A percentile compares a stretch with the other conserved stretches of the same genome.
phyloP scores from a whole-genome alignment of 2,888 invertebrate genomes.

The Acronicta alni region DNA sequence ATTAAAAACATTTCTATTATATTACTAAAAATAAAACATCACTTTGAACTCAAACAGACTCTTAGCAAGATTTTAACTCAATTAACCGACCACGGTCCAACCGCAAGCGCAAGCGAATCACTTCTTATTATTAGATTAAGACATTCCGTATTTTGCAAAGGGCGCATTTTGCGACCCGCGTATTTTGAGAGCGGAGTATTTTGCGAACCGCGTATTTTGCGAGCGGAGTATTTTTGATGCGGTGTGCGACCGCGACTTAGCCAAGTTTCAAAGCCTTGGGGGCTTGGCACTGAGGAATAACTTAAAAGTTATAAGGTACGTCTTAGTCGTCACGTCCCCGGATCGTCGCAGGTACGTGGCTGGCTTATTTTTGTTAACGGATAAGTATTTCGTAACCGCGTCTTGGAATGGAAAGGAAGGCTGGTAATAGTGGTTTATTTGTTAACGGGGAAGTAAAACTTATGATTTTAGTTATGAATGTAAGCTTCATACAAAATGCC shows the following conservation, averaged over 20 bases:
- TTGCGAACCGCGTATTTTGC: conserved; percentile 53
- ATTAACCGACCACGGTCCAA: conserved; percentile 52
- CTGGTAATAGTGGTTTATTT: conserved; percentile 11
- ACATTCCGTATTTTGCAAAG: conserved; percentile 52
- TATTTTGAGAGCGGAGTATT: conserved; percentile 54
- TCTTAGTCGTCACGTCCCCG: conserved; percentile 58
- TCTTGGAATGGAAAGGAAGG: conserved; percentile 23
- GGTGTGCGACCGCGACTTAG: conserved; percentile 69
- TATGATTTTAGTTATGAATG: no score
- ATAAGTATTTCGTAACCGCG: conserved; percentile 49
- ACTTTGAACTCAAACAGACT: conserved; percentile 19
- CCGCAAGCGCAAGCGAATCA: conserved; percentile 58
- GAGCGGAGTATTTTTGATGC: conserved; percentile 71
- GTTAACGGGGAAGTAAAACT: no score
- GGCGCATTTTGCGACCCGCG: conserved; percentile 38
- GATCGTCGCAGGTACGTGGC: conserved; percentile 61
- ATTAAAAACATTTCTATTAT: no score
- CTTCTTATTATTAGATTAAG: conserved; percentile 59
- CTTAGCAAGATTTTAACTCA: conserved; percentile 52
- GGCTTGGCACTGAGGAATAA: conserved; percentile 64
- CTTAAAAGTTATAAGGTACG: conserved; percentile 66
- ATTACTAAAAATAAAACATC: conserved; percentile 30
- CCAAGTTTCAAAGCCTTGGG: conserved; percentile 62
- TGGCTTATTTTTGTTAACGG: conserved; percentile 60
- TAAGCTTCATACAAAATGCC: no score